phyloP scores from a whole-genome alignment of 2,113 vertebrate species.

The Elephantulus edwardii region DNA sequence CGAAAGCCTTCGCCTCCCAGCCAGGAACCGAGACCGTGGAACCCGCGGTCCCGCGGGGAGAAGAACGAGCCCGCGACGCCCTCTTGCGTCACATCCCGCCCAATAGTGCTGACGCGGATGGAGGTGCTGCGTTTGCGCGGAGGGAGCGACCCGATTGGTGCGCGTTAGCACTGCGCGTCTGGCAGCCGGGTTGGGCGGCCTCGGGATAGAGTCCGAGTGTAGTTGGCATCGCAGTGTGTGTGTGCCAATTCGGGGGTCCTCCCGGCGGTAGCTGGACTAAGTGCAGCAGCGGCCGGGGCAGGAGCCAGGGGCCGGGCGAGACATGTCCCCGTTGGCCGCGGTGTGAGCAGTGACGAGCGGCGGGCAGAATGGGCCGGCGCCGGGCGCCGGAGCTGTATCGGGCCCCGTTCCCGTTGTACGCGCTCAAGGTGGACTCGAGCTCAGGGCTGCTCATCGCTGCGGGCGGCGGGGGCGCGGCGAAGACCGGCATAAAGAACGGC shows the following conservation, averaged over 20 bases:
- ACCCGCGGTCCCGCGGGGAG: not conserved
- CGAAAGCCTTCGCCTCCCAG: fast-evolving
- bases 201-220: fast-evolving
- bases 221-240: not conserved
- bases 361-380: slow-evolving; percentile 86
- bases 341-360: slow-evolving; percentile 43
- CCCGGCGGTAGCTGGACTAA: not conserved
- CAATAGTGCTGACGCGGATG: slow-evolving; percentile 65
- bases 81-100: not conserved
- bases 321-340: slow-evolving; percentile 38
- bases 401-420: slow-evolving; percentile 95
- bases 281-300: not conserved
- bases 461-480: slow-evolving; percentile 93
- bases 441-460: slow-evolving; percentile 89
- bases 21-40: slow-evolving; percentile 23
- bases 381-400: slow-evolving; percentile 91
- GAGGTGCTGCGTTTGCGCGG: slow-evolving; percentile 63
- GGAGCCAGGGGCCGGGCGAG: not conserved
- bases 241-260: not conserved
- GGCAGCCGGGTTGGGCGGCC: fast-evolving
- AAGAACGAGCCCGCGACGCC: not conserved
- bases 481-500: slow-evolving; percentile 95
- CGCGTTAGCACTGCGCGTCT: slow-evolving; percentile 54
- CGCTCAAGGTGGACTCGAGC: slow-evolving; percentile 88
- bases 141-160: not conserved